Evolutionary conservation across 2,888 invertebrate species (phyloP).

Genomic region (Drosophila cognata): DNA sequence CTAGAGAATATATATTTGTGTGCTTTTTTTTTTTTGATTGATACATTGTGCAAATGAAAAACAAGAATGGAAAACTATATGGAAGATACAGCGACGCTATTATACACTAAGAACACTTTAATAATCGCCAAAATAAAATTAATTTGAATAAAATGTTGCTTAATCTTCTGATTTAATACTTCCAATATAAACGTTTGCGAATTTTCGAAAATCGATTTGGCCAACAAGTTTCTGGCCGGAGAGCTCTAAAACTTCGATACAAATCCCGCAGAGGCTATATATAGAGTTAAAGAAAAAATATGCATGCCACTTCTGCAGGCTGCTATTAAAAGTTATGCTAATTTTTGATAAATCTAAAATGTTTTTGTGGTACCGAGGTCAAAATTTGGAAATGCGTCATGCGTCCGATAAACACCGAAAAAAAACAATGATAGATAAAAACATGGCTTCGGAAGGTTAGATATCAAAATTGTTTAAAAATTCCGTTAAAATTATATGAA

Average conservation of each 20-base stretch:
- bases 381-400: neutral
- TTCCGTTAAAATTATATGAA: slow-evolving; percentile 1
- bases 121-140: neutral
- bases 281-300: neutral
- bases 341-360: slow-evolving; percentile 10
- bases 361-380: neutral
- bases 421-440: neutral
- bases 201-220: slow-evolving; percentile 1
- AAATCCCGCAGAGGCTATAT: slow-evolving; percentile 6
- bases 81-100: slow-evolving; percentile 9
- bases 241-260: neutral
- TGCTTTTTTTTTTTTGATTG: slow-evolving; percentile 10
- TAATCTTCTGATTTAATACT: slow-evolving; percentile 2
- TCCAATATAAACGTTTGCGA: slow-evolving; percentile 5
- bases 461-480: neutral
- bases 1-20: slow-evolving; percentile 13
- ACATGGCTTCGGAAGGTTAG: neutral
- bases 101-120: slow-evolving; percentile 29
- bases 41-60: slow-evolving; percentile 24
- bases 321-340: slow-evolving; percentile 3
- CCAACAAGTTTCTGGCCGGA: slow-evolving; percentile 32
- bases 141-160: neutral
- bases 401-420: neutral
- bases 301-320: neutral
- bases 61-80: slow-evolving; percentile 20